Conservation (phyloP, 2,113 vertebrate species). For the Rutilus rutilus region DNA sequence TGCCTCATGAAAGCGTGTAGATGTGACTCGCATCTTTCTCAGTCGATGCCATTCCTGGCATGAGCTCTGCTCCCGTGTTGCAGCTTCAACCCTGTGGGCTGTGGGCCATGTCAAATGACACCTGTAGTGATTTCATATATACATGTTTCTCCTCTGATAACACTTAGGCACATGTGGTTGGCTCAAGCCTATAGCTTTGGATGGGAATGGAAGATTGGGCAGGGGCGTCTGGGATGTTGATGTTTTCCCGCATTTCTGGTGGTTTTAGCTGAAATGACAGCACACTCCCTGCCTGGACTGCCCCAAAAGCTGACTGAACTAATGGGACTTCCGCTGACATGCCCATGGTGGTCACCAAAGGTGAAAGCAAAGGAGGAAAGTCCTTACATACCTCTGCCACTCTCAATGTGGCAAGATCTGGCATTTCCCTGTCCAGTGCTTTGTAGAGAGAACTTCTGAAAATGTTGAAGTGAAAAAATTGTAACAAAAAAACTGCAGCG, state of each 20-base stretch:
- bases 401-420: no score
- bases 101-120: conserved; percentile 28
- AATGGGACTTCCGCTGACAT: no score
- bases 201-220: neutral
- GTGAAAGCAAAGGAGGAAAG: no score
- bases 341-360: no score
- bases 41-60: conserved; percentile 30
- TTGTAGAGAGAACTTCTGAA: no score
- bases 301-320: no score
- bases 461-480: no score
- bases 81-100: conserved; percentile 38
- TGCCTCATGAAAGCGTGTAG: conserved; percentile 32
- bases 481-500: no score
- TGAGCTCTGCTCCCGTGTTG: conserved; percentile 37
- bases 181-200: conserved; percentile 17
- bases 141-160: conserved; percentile 15
- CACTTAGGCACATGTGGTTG: conserved; percentile 19
- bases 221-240: conserved; percentile 29
- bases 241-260: conserved; percentile 17
- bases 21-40: conserved; percentile 31
- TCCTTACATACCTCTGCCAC: no score
- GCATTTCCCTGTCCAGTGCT: no score
- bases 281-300: conserved; percentile 29
- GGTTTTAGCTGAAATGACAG: conserved; percentile 38
- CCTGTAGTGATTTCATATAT: neutral